Percentiles rank a stretch among this genome's conserved stretches.
Conservation (phyloP, 2,888 invertebrate genomes). For the Noctua janthe region DNA sequence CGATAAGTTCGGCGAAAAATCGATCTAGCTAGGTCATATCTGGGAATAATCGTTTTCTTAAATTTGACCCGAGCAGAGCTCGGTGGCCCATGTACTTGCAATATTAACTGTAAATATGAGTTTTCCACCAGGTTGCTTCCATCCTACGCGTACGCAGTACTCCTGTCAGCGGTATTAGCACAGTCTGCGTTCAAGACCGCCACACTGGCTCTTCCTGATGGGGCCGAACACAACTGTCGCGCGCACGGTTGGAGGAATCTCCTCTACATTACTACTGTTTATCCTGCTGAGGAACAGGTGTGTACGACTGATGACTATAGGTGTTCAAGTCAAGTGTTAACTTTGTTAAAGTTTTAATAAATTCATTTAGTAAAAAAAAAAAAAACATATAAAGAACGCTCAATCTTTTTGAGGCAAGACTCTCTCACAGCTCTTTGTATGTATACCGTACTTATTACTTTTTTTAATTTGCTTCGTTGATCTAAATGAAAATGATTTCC, state of each 20-base stretch:
- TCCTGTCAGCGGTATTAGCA: constrained; percentile 85
- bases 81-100: background rate
- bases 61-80: too few relatives aligned
- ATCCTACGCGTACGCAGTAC: constrained; percentile 90
- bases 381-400: too few relatives aligned
- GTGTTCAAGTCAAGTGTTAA: background rate
- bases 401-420: too few relatives aligned
- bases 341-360: background rate
- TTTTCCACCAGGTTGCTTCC: constrained; percentile 88
- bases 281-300: constrained; percentile 91
- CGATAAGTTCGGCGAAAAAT: background rate
- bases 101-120: background rate
- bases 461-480: background rate
- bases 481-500: background rate
- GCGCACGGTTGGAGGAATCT: constrained; percentile 92
- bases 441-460: background rate
- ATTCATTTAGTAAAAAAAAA: background rate
- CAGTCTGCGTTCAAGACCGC: constrained; percentile 74
- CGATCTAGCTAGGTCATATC: too few relatives aligned
- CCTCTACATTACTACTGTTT: constrained; percentile 91
- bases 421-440: too few relatives aligned
- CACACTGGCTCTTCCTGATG: constrained; percentile 87
- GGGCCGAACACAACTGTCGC: constrained; percentile 90
- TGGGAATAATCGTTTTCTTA: too few relatives aligned
- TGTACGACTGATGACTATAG: background rate